phyloP scores from a whole-genome alignment of 2,797 vertebrate species.

The Telmatherina bonti region DNA sequence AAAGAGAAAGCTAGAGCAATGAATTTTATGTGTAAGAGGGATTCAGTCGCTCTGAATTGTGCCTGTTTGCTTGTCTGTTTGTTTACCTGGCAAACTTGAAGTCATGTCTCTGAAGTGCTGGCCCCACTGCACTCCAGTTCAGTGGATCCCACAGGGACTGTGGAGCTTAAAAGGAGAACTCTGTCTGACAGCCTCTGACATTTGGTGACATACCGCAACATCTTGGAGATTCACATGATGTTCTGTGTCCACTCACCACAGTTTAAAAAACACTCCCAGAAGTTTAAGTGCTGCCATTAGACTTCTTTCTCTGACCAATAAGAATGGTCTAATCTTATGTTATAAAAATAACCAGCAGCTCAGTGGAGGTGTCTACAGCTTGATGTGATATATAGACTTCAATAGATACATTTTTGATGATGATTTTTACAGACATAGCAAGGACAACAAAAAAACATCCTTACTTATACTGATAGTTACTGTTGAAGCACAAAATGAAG shows the following conservation, averaged over 20 bases:
- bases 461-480: too few relatives aligned
- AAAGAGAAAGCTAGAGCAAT: slow-evolving; percentile 39
- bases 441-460: too few relatives aligned
- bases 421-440: too few relatives aligned
- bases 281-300: slow-evolving; percentile 8
- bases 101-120: slow-evolving; percentile 47
- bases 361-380: not conserved
- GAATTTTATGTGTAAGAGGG: slow-evolving; percentile 53
- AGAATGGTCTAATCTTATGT: not conserved
- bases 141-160: slow-evolving; percentile 42
- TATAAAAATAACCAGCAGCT: not conserved
- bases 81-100: slow-evolving; percentile 58
- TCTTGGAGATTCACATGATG: slow-evolving; percentile 41
- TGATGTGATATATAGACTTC: not conserved
- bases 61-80: slow-evolving; percentile 62
- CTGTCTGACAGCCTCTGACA: slow-evolving; percentile 56
- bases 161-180: slow-evolving; percentile 47
- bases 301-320: slow-evolving; percentile 23
- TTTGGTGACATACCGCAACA: slow-evolving; percentile 48
- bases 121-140: slow-evolving; percentile 42
- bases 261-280: not conserved
- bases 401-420: too few relatives aligned
- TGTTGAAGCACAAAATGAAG: too few relatives aligned
- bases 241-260: slow-evolving; percentile 3
- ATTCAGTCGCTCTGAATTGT: slow-evolving; percentile 34